Percentiles rank a stretch among this genome's conserved stretches.
phyloP scores from a whole-genome alignment of 1,140 invertebrate species.

The Drosophila kurseongensis region DNA sequence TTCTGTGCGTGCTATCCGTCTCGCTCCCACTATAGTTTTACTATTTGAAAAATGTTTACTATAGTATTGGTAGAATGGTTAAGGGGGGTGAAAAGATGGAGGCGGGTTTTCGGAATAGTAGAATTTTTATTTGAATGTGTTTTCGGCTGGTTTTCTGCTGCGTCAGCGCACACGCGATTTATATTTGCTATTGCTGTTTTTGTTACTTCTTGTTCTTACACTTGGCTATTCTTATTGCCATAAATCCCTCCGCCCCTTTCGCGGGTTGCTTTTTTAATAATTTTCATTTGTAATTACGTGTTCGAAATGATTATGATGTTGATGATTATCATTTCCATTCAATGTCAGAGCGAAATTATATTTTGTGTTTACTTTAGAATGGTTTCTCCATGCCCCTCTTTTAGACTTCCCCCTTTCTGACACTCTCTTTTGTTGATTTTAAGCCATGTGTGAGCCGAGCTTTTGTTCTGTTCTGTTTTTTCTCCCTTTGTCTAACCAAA shows the following conservation, averaged over 20 bases:
- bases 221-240: constrained; percentile 8
- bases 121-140: constrained; percentile 19
- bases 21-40: constrained; percentile 10
- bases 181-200: constrained; percentile 21
- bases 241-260: not conserved
- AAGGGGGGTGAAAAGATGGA: not conserved
- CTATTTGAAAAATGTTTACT: constrained; percentile 27
- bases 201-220: constrained; percentile 11
- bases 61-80: not conserved
- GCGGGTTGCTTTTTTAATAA: constrained; percentile 24
- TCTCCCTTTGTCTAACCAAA: constrained; percentile 54
- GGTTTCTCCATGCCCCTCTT: constrained; percentile 1
- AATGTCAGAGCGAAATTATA: constrained; percentile 53
- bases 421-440: constrained; percentile 49
- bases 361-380: constrained; percentile 65
- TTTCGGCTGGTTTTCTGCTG: constrained; percentile 57
- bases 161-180: constrained; percentile 74
- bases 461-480: constrained; percentile 58
- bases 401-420: not conserved
- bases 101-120: constrained; percentile 15
- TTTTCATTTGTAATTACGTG: constrained; percentile 63
- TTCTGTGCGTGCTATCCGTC: constrained; percentile 63
- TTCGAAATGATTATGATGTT: constrained; percentile 51
- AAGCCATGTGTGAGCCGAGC: constrained; percentile 62
- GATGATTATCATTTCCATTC: constrained; percentile 53